Percentiles rank a stretch among this genome's conserved stretches.
Evolutionary conservation across 1,140 invertebrate genomes (phyloP).

Genomic region (Ostrea denselamellosa): DNA sequence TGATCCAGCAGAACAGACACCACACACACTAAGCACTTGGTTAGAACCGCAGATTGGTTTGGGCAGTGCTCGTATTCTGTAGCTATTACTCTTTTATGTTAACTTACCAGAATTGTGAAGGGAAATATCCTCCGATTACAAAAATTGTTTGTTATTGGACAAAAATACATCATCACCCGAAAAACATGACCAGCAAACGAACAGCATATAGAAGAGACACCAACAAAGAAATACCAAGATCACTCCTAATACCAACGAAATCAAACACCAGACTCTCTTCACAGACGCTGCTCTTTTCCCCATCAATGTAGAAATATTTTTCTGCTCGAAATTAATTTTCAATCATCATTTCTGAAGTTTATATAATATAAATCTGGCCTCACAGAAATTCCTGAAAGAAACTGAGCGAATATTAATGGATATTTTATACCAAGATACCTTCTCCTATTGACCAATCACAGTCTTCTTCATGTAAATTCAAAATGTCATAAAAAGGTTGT

Average conservation of each 20-base stretch:
- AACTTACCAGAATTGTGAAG: not conserved
- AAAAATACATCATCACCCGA: not conserved
- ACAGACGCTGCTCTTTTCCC: not conserved
- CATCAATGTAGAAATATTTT: not conserved
- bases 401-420: not conserved
- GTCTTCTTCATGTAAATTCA: not conserved
- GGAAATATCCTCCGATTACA: not conserved
- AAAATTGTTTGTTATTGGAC: constrained; percentile 5
- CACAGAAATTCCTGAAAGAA: not conserved
- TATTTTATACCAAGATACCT: not conserved
- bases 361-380: not conserved
- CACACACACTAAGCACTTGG: too few species aligned
- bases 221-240: not conserved
- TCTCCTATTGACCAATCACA: constrained; percentile 1
- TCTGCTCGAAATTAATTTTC: not conserved
- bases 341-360: not conserved
- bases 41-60: too few species aligned
- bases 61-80: too few species aligned
- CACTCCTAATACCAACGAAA: not conserved
- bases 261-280: not conserved
- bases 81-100: too few species aligned
- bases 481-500: not conserved
- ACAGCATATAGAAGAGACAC: not conserved
- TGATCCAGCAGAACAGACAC: too few species aligned
- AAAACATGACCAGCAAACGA: not conserved